phyloP scores from a whole-genome alignment of 2,797 vertebrate genomes.

The Neopelma chrysocephalum region DNA sequence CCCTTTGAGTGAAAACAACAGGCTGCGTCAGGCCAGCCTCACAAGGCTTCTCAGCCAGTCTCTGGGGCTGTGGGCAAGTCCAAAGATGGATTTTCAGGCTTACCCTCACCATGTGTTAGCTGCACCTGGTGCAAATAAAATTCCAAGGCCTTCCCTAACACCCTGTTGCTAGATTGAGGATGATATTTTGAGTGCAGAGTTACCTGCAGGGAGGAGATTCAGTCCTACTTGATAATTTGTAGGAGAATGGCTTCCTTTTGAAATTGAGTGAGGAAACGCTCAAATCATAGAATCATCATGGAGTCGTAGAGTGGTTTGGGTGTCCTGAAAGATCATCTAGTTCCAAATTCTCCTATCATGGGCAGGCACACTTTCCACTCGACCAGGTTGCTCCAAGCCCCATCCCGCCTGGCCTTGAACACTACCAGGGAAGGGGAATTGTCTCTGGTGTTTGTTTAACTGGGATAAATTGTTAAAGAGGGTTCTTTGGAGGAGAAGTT shows the following conservation, averaged over 20 bases:
- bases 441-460: neutral
- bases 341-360: neutral
- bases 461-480: neutral
- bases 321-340: neutral
- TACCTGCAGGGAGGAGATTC: neutral
- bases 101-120: neutral
- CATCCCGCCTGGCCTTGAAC: neutral
- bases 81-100: neutral
- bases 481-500: neutral
- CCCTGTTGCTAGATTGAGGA: neutral
- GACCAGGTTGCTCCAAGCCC: neutral
- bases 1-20: neutral
- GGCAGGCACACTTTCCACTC: neutral
- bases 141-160: neutral
- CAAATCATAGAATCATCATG: neutral
- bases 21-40: neutral
- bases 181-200: neutral
- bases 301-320: neutral
- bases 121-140: neutral
- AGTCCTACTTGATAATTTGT: neutral
- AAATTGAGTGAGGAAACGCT: neutral
- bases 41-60: fast-evolving
- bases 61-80: fast-evolving
- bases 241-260: neutral
- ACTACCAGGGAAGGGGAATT: neutral